Base-by-base conservation (phyloP, 1,140 invertebrate species). In the Trypoxylus dichotomus region DNA sequence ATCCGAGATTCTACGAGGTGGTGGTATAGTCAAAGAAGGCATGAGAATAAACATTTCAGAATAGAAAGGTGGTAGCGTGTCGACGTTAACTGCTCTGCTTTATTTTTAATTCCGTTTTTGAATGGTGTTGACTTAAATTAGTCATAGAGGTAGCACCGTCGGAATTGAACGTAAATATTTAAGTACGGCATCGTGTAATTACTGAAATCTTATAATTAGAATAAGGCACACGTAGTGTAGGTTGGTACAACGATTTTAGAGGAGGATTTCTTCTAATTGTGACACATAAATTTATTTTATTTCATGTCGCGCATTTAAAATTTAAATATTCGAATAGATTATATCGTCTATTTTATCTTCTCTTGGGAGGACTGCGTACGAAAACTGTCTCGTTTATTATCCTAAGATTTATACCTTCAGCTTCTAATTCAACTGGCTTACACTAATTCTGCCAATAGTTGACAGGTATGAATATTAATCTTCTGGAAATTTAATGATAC, bases 1-100 rank as follows among this genome's bases (percentile, higher is more conserved):
- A 63, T 63, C 60, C 25, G n/a, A 25, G 21, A 63, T 63, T 63
- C 60, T 27, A 63, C 60, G 60, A 63, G 60, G 60, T 63, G 60
- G 60, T 63, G 19, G 60, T 11, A 63, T 63, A 63, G 43, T 47
- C 43, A 19, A 13, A 47, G 43, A 47, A 47, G 8, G n/a, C 11
- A 7, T 47, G 8, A 19, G 43, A 47, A 47, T 47, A 47, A 47
- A 47, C 43, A 47, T 15, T 19, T 13, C 8, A 19, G 43, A 47
- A 47, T 13, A 47, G 13, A 47, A 13, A 47, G 43, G n/a, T 19
- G 32, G 32, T 37, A 37, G 3, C 43, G n/a, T 13, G 43, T 47
- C 43, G 43, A 47, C n/a, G 43, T 47, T 47, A 47, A 47, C 43
- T 15, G 15, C 13, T 47, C 43, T 47, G 43, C 43, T 47, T 47